phyloP scores from a whole-genome alignment of 2,888 invertebrate species.

The Colostygia pectinataria region DNA sequence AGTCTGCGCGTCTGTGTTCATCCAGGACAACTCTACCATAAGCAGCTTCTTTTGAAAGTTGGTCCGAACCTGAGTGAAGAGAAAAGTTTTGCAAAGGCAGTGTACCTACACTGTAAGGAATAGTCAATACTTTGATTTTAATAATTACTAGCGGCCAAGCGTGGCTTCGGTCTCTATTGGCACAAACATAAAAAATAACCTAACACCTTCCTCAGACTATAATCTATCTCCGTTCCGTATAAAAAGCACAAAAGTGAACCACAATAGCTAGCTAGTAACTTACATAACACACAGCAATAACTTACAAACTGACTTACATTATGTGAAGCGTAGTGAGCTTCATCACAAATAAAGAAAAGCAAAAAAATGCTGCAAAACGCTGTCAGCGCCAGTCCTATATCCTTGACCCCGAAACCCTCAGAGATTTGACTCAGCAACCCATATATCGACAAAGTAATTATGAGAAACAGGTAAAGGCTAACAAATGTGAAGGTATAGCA shows the following conservation, averaged over 20 bases:
- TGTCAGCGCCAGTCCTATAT: constrained; percentile 87
- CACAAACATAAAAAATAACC: no score
- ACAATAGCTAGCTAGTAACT: no score
- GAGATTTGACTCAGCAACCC: constrained; percentile 88
- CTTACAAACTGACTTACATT: no score
- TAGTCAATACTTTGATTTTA: no score
- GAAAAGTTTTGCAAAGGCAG: no score
- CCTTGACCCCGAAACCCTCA: constrained; percentile 88
- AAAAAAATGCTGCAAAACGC: constrained; percentile 85
- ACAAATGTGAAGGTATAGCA: constrained; percentile 88
- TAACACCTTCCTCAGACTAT: no score
- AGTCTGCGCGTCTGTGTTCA: constrained; percentile 89
- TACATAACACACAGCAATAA: no score
- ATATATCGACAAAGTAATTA: constrained; percentile 89
- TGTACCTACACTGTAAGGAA: no score
- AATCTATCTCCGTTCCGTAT: no score
- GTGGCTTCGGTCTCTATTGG: no score
- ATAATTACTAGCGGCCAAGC: no score
- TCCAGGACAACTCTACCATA: constrained; percentile 89
- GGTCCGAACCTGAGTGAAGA: constrained; percentile 79
- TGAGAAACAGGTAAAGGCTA: constrained; percentile 87
- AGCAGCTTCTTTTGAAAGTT: constrained; percentile 89
- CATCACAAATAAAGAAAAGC: constrained; percentile 88
- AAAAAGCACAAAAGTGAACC: no score
- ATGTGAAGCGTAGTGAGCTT: constrained; percentile 88